Conservation (phyloP, 2,888 invertebrate species). For the Syrphus vitripennis region DNA sequence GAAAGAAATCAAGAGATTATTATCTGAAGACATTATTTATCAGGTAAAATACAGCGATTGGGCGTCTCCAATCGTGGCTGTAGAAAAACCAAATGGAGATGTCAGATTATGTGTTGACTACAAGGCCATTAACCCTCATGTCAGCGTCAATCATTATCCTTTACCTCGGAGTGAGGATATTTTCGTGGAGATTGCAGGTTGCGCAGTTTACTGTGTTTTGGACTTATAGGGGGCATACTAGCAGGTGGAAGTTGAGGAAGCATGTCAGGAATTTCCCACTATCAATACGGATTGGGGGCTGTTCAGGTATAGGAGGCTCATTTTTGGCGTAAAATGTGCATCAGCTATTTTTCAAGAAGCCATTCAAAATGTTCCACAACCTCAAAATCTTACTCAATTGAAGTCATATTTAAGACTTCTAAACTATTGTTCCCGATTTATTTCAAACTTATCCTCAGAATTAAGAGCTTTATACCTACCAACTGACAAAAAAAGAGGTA, state of each 20-base stretch:
- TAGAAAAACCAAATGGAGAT: no score
- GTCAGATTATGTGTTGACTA: no score
- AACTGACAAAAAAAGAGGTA: neutral
- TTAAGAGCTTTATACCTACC: no score
- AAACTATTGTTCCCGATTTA: no score
- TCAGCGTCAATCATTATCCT: slow-evolving; percentile 73
- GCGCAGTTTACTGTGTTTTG: slow-evolving; percentile 56
- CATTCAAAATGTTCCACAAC: neutral
- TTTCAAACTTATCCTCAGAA: no score
- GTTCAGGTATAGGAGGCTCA: neutral
- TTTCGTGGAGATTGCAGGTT: slow-evolving; percentile 56
- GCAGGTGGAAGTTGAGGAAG: slow-evolving; percentile 65
- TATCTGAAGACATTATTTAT: neutral
- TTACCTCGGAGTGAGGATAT: slow-evolving; percentile 49
- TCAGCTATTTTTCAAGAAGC: neutral
- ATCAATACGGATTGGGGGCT: no score
- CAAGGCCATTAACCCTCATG: slow-evolving; percentile 69
- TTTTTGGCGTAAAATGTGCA: neutral
- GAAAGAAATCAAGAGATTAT: neutral
- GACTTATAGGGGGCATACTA: slow-evolving; percentile 71
- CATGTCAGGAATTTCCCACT: slow-evolving; percentile 67
- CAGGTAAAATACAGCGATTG: slow-evolving; percentile 66
- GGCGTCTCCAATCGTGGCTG: no score
- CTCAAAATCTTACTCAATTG: neutral
- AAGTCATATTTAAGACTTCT: no score